Conservation (phyloP, 1,140 invertebrate species). For the Anastatus disparis region DNA sequence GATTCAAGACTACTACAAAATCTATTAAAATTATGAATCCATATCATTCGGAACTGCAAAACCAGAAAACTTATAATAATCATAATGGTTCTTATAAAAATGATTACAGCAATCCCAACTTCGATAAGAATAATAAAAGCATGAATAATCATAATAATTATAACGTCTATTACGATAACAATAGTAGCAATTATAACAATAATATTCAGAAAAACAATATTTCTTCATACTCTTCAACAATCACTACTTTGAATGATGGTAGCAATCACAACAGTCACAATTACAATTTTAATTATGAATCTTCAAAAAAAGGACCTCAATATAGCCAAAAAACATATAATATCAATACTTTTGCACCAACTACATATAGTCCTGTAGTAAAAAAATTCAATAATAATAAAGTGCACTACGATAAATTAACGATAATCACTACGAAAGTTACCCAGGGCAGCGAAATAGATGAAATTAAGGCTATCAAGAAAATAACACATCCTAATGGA, state of each 20-base stretch:
- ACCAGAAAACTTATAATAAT: slow-evolving; percentile 59
- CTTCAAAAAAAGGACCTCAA: slow-evolving; percentile 55
- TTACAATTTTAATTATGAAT: slow-evolving; percentile 46
- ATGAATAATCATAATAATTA: slow-evolving; percentile 52
- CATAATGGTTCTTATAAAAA: slow-evolving; percentile 58
- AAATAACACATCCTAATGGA: slow-evolving; percentile 57
- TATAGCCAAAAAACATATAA: slow-evolving; percentile 60
- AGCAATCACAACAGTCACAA: slow-evolving; percentile 53
- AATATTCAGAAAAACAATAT: slow-evolving; percentile 52
- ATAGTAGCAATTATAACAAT: slow-evolving; percentile 48
- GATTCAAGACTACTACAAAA: slow-evolving; percentile 53
- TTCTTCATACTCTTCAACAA: slow-evolving; percentile 44
- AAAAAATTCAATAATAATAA: slow-evolving; percentile 50
- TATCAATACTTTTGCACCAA: slow-evolving; percentile 65
- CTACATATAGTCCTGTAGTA: slow-evolving; percentile 63
- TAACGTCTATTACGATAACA: slow-evolving; percentile 52
- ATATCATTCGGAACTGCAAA: slow-evolving; percentile 45
- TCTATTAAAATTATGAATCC: slow-evolving; percentile 45
- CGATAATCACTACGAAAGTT: slow-evolving; percentile 48
- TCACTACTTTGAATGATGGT: slow-evolving; percentile 54
- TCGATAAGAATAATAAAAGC: slow-evolving; percentile 49
- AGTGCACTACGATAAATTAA: slow-evolving; percentile 47
- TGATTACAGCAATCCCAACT: slow-evolving; percentile 55
- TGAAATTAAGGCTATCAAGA: slow-evolving; percentile 56
- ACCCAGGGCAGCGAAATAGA: slow-evolving; percentile 58